phyloP scores from a whole-genome alignment of 2,113 vertebrate species.

The Myrmecobius fasciatus region DNA sequence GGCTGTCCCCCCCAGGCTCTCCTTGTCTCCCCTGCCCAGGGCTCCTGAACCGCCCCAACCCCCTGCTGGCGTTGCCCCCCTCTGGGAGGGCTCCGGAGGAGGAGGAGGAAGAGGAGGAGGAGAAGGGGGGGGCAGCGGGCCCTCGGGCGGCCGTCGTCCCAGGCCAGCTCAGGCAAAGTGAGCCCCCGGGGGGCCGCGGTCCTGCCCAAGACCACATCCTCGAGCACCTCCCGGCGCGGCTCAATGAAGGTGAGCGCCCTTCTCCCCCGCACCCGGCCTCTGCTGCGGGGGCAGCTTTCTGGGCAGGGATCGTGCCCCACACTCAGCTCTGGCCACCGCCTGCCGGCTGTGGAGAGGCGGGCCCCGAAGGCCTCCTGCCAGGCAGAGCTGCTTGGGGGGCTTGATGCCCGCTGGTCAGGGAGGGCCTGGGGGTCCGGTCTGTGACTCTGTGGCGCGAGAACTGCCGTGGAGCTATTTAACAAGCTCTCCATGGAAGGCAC shows the following conservation, averaged over 20 bases:
- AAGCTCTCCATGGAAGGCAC: no score
- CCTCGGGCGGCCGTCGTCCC: constrained; percentile 56
- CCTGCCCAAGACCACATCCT: constrained; percentile 87
- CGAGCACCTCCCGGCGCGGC: constrained; percentile 88
- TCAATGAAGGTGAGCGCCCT: constrained; percentile 89
- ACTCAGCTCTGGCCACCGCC: background rate
- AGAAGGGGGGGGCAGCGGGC: constrained; percentile 61
- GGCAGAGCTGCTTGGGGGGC: no score
- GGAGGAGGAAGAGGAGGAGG: constrained; percentile 63
- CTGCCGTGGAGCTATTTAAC: no score
- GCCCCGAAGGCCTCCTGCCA: background rate
- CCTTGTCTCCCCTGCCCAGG: constrained; percentile 79
- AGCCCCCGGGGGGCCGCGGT: constrained; percentile 55
- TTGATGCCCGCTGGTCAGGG: no score
- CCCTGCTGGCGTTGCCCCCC: constrained; percentile 80
- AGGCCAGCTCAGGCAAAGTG: constrained; percentile 13
- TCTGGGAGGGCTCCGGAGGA: constrained; percentile 46
- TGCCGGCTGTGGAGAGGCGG: background rate
- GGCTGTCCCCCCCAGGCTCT: rapidly evolving
- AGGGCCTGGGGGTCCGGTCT: background rate
- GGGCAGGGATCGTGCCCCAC: no score
- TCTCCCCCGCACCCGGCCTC: no score
- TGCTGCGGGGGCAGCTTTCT: rapidly evolving
- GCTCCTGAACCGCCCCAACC: constrained; percentile 88
- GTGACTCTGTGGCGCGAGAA: background rate